Conservation (phyloP, 2,797 vertebrate species). For the Sebastes nivosus region DNA sequence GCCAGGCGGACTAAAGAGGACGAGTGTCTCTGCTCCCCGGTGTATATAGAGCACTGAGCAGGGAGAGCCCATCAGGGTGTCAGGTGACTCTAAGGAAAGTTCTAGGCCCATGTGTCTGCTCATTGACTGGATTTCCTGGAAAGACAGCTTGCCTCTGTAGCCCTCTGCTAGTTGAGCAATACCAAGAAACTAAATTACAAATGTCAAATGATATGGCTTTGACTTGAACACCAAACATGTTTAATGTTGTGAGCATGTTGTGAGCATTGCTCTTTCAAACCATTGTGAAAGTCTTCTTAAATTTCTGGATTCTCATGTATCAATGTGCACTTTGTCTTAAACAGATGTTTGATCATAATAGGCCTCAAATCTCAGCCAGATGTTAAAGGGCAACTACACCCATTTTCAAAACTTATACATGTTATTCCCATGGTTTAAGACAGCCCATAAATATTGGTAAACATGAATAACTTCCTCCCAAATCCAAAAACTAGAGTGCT, state of each 20-base stretch:
- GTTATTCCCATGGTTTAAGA: too few relatives aligned
- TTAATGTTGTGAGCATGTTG: not conserved
- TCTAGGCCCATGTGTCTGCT: slow-evolving; percentile 65
- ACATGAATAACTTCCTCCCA: too few relatives aligned
- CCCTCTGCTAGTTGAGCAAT: not conserved
- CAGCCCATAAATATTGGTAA: too few relatives aligned
- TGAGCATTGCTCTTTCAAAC: not conserved
- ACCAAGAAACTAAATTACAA: not conserved
- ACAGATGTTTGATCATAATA: not conserved
- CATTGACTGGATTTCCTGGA: slow-evolving; percentile 25
- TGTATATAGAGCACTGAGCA: slow-evolving; percentile 69
- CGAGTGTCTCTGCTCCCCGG: slow-evolving; percentile 50
- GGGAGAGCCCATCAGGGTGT: slow-evolving; percentile 71
- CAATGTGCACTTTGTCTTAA: not conserved
- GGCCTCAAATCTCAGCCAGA: not conserved
- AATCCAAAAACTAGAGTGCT: too few relatives aligned
- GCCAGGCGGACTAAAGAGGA: slow-evolving; percentile 67
- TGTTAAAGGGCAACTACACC: not conserved
- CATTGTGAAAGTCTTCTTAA: not conserved
- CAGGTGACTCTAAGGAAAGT: slow-evolving; percentile 82
- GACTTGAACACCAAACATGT: not conserved
- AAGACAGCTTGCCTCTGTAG: not conserved
- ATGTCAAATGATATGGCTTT: not conserved
- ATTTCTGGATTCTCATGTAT: not conserved
- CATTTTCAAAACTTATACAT: too few relatives aligned